Evolutionary conservation across 92 coral and sea anemone genomes (phyloP).

Genomic region (Meandrina meandrites): DNA sequence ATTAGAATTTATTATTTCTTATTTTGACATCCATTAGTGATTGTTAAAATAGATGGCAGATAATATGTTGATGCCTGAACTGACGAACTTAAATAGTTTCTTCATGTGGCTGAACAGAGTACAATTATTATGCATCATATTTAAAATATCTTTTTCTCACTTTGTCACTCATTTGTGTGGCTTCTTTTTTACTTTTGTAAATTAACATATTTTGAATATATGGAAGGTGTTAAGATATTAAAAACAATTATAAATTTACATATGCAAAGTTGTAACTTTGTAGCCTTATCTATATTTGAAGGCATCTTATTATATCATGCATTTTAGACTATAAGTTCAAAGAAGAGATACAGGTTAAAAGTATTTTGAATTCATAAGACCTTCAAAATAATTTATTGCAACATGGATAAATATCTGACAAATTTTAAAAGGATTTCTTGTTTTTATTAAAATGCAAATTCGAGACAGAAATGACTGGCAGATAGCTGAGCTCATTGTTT

Average conservation of each 20-base stretch:
- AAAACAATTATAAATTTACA: background rate
- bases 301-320: background rate
- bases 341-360: background rate
- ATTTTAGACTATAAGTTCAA: background rate
- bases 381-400: background rate
- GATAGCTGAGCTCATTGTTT: background rate
- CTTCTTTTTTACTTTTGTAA: background rate
- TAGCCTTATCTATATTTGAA: too few relatives aligned
- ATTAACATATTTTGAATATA: slow-evolving; percentile 9
- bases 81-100: background rate
- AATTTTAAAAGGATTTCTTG: background rate
- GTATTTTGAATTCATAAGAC: background rate
- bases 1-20: background rate
- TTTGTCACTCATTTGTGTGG: background rate
- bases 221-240: slow-evolving; percentile 1
- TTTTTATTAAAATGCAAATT: slow-evolving; percentile 27
- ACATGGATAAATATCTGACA: background rate
- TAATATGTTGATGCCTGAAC: background rate
- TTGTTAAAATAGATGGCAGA: background rate
- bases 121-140: background rate
- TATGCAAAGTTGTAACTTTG: background rate
- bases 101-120: background rate
- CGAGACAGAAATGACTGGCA: slow-evolving; percentile 18
- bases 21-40: background rate
- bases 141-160: background rate